Conservation (phyloP, 1,140 invertebrate species). For the Drosophila orena region DNA sequence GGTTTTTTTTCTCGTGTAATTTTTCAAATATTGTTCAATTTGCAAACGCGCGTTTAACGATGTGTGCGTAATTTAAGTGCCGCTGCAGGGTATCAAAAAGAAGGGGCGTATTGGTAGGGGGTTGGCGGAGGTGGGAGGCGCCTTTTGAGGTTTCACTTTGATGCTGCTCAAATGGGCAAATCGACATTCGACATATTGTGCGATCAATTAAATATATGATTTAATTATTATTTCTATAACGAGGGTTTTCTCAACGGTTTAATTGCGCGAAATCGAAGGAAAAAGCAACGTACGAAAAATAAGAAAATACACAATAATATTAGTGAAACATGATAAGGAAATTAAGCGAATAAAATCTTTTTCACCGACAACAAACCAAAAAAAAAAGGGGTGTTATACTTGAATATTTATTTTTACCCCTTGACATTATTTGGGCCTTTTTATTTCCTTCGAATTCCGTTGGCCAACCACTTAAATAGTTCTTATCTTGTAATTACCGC, state of each 20-base stretch:
- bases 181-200: conserved; percentile 34
- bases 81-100: conserved; percentile 37
- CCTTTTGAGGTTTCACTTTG: conserved; percentile 76
- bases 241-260: conserved; percentile 45
- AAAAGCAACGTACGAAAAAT: not conserved
- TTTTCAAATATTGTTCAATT: conserved; percentile 85
- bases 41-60: conserved; percentile 82
- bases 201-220: conserved; percentile 75
- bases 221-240: conserved; percentile 77
- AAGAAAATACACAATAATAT: too few species aligned
- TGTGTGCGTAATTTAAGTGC: conserved; percentile 84
- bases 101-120: conserved; percentile 1
- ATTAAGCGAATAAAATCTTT: too few species aligned
- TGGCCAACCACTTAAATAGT: conserved; percentile 74
- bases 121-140: not conserved
- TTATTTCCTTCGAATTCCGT: conserved; percentile 8
- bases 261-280: conserved; percentile 28
- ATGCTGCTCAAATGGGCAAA: conserved; percentile 49
- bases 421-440: not conserved
- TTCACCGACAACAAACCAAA: too few species aligned
- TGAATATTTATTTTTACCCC: not conserved
- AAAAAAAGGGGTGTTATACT: too few species aligned
- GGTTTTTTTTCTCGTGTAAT: conserved; percentile 60
- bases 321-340: too few species aligned
- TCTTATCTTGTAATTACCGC: conserved; percentile 82